Conservation (phyloP, 2,113 vertebrate species). For the Pygoscelis antarcticus region DNA sequence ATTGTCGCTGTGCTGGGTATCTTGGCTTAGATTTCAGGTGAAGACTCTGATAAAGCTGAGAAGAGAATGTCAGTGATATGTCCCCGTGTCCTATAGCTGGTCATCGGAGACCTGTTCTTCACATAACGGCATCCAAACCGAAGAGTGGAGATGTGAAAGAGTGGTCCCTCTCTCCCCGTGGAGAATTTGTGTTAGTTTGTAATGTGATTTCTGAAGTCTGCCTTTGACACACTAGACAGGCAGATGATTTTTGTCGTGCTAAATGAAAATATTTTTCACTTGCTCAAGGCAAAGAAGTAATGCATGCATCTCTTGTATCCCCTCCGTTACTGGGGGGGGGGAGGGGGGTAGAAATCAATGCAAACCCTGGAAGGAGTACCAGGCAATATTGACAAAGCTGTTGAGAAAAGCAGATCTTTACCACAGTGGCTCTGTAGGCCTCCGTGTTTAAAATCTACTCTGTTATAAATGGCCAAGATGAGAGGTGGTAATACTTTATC, state of each 20-base stretch:
- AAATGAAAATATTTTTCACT: not conserved
- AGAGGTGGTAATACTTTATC: not conserved
- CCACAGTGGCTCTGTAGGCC: not conserved
- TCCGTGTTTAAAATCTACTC: not conserved
- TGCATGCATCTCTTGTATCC: not conserved
- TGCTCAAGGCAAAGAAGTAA: not conserved
- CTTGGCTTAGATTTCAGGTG: not conserved
- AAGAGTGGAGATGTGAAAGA: not conserved
- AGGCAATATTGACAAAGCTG: not conserved
- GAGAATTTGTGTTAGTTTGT: not conserved
- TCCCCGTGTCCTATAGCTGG: not conserved
- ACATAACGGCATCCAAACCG: accelerated
- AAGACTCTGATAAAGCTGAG: not conserved
- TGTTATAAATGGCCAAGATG: not conserved
- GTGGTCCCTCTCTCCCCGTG: not conserved
- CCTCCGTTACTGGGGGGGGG: not conserved
- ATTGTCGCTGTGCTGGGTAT: not conserved
- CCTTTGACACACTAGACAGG: not conserved
- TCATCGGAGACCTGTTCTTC: not conserved
- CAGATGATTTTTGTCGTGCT: not conserved
- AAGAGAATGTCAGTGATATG: not conserved
- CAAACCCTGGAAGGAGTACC: not conserved
- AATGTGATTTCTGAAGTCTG: not conserved
- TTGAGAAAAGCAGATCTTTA: not conserved
- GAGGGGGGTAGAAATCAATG: no score